Evolutionary conservation across 2,113 vertebrate species (phyloP), one percentile per base, ranked within the genome.

Genomic region (Sula dactylatra): DNA sequence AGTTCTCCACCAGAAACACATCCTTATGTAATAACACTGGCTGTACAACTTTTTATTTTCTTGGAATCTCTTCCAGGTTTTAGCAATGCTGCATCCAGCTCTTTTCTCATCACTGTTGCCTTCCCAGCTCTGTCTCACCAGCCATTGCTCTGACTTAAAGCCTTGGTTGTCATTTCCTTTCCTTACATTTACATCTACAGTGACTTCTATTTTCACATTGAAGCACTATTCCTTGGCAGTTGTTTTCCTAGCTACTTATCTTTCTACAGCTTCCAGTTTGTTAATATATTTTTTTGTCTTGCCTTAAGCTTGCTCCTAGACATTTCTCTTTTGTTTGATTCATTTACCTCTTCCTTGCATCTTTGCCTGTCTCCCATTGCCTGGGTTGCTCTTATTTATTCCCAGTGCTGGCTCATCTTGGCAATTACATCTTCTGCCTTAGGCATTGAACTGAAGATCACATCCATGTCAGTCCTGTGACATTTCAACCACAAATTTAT

Each of bases 351-450:
- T 27, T 7, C 38, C 70, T 86, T 10, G 1, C 27, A 11, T 73
- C 65, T 42, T 44, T 27, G 44, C 81, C 87, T 73, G 49, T 52
- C 76, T 82, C 45, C 83, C 34, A 0, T 73, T 72, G 11, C 71
- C 24, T 61, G 61, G 9, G 0, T 36, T 19, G 71, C 67, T 95
- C 20, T 86, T 81, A 73, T 59, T 70, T 86, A 13, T 86, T 78
- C 84, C 45, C 9, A 19, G 54, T 0, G 3, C 92, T 66, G 77
- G 58, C 77, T 97, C 72, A 40, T 65, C 72, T 78, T 9, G 4
- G 81, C 72, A 94, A 38, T 81, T 49, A 26, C 87, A 71, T 86
- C 94, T 89, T 56, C 92, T 84, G 95, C 96, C 95, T 91, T 20
- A 29, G 95, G 92, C 85, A 10, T 64, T 5, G 8, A 62, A 18